phyloP scores from a whole-genome alignment of 2,113 vertebrate species.

The Aptenodytes patagonicus region DNA sequence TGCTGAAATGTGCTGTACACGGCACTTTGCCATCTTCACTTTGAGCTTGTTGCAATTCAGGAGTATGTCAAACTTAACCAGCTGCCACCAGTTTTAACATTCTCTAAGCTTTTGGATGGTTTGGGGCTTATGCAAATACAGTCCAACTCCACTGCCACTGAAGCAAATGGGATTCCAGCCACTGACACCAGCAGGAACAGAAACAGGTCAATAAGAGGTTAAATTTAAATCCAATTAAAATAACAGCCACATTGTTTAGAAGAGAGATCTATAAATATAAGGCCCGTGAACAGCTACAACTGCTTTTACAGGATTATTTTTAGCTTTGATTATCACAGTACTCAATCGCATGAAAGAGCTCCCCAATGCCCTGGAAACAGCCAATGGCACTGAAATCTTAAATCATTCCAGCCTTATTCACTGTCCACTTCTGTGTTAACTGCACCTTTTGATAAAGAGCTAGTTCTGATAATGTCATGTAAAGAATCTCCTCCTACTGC shows the following conservation, averaged over 20 bases:
- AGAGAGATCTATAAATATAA: neutral
- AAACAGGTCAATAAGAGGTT: neutral
- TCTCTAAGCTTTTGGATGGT: neutral
- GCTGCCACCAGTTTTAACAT: neutral
- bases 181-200: neutral
- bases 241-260: neutral
- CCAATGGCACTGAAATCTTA: neutral
- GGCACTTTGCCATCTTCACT: neutral
- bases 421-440: neutral
- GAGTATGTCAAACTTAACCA: neutral
- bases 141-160: neutral
- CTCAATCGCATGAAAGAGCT: neutral
- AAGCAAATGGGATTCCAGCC: neutral
- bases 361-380: neutral
- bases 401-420: neutral
- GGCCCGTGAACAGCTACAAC: neutral
- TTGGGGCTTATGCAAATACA: neutral
- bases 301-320: neutral
- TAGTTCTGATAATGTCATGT: neutral
- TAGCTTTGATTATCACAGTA: neutral
- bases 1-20: neutral
- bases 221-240: neutral
- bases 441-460: neutral
- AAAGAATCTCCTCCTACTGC: neutral
- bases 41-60: neutral